Evolutionary conservation across 2,113 vertebrate species (phyloP).

Genomic region (Eubucco bourcierii): DNA sequence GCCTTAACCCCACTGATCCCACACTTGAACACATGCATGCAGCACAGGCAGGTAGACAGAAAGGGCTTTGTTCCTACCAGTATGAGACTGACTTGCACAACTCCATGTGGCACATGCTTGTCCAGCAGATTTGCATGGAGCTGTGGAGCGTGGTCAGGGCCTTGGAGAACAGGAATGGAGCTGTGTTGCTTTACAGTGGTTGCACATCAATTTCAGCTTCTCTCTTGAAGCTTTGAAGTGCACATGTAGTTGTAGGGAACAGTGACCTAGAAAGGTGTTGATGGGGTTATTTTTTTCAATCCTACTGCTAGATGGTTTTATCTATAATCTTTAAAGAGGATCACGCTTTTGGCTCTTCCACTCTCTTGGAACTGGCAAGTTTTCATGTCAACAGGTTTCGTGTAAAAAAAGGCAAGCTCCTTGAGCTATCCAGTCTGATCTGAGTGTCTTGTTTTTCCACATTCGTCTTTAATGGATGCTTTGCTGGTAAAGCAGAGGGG

Average conservation of each 20-base stretch:
- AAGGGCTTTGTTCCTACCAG: not conserved
- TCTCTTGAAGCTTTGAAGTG: not conserved
- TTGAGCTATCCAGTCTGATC: not conserved
- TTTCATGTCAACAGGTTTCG: not conserved
- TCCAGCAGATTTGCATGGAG: not conserved
- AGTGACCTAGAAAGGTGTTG: not conserved
- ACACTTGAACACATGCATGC: accelerated
- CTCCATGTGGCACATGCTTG: not conserved
- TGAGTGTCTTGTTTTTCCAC: not conserved
- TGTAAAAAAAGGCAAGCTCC: not conserved
- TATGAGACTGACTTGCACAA: not conserved
- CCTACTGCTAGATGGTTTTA: not conserved
- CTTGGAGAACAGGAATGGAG: not conserved
- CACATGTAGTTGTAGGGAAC: not conserved
- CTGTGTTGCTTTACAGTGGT: not conserved
- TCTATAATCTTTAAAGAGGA: not conserved
- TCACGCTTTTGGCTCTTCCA: not conserved
- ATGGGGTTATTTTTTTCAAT: not conserved
- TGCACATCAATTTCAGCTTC: not conserved
- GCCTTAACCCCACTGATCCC: not conserved
- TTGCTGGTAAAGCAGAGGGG: not conserved
- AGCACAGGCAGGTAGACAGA: accelerated
- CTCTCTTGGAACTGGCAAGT: not conserved
- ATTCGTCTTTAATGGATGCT: not conserved
- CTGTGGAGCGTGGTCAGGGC: not conserved